These are phyloP conservation scores for Lateolabrax maculatus DNA, from an alignment of 2,797 vertebrate genomes.

Conservation along the genomic window DNA sequence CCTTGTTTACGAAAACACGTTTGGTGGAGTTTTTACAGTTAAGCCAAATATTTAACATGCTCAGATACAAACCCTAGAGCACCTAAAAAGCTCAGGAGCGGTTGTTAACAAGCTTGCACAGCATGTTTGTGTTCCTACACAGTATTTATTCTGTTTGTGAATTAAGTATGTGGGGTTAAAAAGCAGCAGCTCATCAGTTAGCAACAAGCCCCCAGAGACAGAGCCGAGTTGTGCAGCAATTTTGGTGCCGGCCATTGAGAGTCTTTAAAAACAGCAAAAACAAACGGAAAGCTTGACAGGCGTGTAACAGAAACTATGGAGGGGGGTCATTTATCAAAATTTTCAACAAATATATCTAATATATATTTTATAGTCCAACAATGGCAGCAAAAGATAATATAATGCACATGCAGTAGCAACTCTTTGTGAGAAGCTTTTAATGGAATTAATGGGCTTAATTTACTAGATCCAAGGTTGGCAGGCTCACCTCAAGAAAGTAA, in stretches of 20 bases:
- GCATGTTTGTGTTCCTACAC: conserved; percentile 24
- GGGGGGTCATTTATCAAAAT: not conserved
- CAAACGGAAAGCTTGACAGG: not conserved
- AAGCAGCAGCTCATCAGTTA: conserved; percentile 31
- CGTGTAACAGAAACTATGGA: not conserved
- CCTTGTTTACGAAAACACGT: conserved; percentile 15
- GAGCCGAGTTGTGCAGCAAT: not conserved
- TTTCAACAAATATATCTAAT: not conserved
- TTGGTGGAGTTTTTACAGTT: conserved; percentile 11
- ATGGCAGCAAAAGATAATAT: not conserved
- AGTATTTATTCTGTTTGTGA: conserved; percentile 15
- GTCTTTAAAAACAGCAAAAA: not conserved
- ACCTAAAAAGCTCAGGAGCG: conserved; percentile 14
- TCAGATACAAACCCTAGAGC: conserved; percentile 22
- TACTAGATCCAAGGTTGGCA: not conserved
- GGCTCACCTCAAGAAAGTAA: not conserved
- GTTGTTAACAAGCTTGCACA: conserved; percentile 40
- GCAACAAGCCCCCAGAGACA: conserved; percentile 15
- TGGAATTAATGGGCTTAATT: conserved; percentile 3
- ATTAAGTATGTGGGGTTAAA: conserved; percentile 34
- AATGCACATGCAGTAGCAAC: not conserved
- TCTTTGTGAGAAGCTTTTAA: conserved; percentile 6
- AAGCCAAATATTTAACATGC: conserved; percentile 32
- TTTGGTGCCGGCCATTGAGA: not conserved
- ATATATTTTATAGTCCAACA: conserved; percentile 4